These are phyloP conservation scores for Hirtodrosophila cameraria DNA, from an alignment of 2,888 invertebrate genomes.

Conservation along the genomic window DNA sequence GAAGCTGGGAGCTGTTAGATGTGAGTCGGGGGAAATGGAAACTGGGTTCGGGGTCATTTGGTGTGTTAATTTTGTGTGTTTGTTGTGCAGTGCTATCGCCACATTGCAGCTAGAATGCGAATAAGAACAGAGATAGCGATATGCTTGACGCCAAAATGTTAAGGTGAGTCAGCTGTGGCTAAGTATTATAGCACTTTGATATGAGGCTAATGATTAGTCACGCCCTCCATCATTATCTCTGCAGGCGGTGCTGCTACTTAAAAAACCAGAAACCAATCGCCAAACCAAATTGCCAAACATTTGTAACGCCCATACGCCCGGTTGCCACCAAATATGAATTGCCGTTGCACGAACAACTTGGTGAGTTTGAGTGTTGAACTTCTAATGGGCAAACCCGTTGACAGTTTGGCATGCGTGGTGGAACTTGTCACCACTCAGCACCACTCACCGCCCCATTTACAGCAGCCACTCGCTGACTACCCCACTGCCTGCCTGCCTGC, in stretches of 20 bases:
- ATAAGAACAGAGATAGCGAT: slow-evolving; percentile 34
- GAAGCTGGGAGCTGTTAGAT: neutral
- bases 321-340: slow-evolving; percentile 34
- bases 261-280: slow-evolving; percentile 20
- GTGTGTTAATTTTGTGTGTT: slow-evolving; percentile 14
- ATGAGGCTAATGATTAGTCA: slow-evolving; percentile 60
- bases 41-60: slow-evolving; percentile 19
- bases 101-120: slow-evolving; percentile 24
- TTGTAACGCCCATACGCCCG: slow-evolving; percentile 57
- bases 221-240: slow-evolving; percentile 26
- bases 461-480: slow-evolving; percentile 36
- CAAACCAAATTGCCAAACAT: slow-evolving; percentile 46
- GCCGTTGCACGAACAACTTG: slow-evolving; percentile 14
- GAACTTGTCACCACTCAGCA: slow-evolving; percentile 54
- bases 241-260: neutral
- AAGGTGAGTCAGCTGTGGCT: slow-evolving; percentile 52
- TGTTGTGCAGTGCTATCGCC: slow-evolving; percentile 25
- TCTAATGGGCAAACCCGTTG: slow-evolving; percentile 53
- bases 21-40: slow-evolving; percentile 1
- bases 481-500: neutral
- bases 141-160: slow-evolving; percentile 14
- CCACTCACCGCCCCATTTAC: slow-evolving; percentile 53
- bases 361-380: slow-evolving; percentile 26
- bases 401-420: slow-evolving; percentile 19
- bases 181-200: slow-evolving; percentile 3